Percentiles rank a stretch among this genome's conserved stretches.
Evolutionary conservation across 2,888 invertebrate genomes (phyloP).

Genomic region (Osedax frankpressi): DNA sequence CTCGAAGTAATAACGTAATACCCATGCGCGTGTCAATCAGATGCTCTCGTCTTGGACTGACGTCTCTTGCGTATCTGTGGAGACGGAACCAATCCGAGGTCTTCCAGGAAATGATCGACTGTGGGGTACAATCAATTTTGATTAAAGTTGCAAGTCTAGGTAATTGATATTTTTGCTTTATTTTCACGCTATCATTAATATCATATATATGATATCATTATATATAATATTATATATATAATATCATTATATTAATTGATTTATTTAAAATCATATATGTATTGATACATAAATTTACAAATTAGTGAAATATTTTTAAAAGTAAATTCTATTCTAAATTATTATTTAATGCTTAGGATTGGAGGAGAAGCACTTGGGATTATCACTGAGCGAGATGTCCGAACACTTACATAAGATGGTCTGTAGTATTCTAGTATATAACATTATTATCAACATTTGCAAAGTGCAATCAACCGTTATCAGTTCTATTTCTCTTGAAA

Average conservation of each 20-base stretch:
- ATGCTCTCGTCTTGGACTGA: slow-evolving; percentile 74
- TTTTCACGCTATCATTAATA: too few species aligned
- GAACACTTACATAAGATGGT: neutral
- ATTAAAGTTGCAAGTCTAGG: slow-evolving; percentile 88
- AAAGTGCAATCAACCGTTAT: slow-evolving; percentile 1
- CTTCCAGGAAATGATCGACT: slow-evolving; percentile 87
- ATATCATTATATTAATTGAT: too few species aligned
- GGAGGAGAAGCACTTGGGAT: neutral
- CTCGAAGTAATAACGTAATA: neutral
- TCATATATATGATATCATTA: too few species aligned
- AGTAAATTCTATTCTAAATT: too few species aligned
- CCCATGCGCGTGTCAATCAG: slow-evolving; percentile 47
- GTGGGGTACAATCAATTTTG: slow-evolving; percentile 78
- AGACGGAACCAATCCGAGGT: slow-evolving; percentile 83
- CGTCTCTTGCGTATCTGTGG: slow-evolving; percentile 87
- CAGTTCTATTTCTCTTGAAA: slow-evolving; percentile 14
- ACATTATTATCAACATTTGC: too few species aligned
- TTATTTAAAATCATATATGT: too few species aligned
- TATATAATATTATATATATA: too few species aligned
- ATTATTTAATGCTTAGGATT: neutral
- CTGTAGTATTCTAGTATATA: neutral
- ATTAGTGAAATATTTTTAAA: too few species aligned
- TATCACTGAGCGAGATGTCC: neutral
- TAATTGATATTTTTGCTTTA: too few species aligned
- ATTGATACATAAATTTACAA: too few species aligned